These are phyloP conservation scores for Ephialtes manifestator DNA, from an alignment of 2,888 invertebrate species.

Conservation along the genomic window DNA sequence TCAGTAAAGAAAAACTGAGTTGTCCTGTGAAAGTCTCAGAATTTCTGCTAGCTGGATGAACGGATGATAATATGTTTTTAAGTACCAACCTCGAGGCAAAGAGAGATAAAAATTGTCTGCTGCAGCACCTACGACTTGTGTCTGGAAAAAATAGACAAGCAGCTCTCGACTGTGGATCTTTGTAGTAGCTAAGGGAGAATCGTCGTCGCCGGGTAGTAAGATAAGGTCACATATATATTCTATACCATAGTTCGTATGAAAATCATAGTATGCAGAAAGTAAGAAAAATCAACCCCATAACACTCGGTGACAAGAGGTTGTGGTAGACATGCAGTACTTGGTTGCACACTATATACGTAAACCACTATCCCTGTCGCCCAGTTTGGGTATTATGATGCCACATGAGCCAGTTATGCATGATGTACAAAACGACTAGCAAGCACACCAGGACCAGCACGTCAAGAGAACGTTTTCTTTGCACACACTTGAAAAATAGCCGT, in stretches of 20 bases:
- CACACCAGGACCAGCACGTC: slow-evolving; percentile 56
- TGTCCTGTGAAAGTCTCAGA: too few relatives aligned
- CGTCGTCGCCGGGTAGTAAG: slow-evolving; percentile 15
- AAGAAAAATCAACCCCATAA: slow-evolving; percentile 53
- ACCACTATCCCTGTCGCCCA: slow-evolving; percentile 19
- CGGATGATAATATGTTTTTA: neutral
- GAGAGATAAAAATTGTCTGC: neutral
- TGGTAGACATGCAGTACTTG: neutral
- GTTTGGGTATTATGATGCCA: slow-evolving; percentile 50
- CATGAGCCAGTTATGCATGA: slow-evolving; percentile 29
- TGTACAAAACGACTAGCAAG: slow-evolving; percentile 31
- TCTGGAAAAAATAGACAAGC: neutral
- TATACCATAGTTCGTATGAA: neutral
- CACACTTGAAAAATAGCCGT: slow-evolving; percentile 77
- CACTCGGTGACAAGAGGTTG: slow-evolving; percentile 63
- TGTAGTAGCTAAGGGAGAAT: neutral
- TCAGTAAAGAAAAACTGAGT: too few relatives aligned
- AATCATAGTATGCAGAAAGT: slow-evolving; percentile 10
- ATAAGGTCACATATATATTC: slow-evolving; percentile 25
- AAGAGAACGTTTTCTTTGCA: slow-evolving; percentile 73
- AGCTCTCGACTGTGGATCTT: neutral
- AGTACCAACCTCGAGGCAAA: neutral
- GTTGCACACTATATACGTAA: slow-evolving; percentile 52
- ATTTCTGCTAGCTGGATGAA: neutral
- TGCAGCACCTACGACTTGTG: neutral